Conservation (phyloP, 1,140 invertebrate species). For the Episyrphus balteatus region DNA sequence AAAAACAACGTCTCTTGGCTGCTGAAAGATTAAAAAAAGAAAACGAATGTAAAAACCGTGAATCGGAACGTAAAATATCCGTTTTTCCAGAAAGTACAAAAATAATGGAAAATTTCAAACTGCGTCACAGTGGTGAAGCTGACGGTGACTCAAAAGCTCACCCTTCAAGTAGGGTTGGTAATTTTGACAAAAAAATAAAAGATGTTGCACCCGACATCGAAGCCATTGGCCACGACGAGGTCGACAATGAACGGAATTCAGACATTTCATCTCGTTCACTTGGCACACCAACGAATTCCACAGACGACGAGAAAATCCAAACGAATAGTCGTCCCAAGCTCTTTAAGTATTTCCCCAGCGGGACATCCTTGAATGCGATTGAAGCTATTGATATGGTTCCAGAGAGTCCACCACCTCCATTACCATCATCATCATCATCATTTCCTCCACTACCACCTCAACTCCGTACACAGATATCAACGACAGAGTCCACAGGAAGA, state of each 20-base stretch:
- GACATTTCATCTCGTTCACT: conserved; percentile 14
- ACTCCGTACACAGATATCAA: conserved; percentile 16
- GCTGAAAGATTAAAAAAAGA: conserved; percentile 20
- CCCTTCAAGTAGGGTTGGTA: too few relatives aligned
- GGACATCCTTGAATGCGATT: conserved; percentile 15
- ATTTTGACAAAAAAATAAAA: too few relatives aligned
- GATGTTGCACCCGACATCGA: conserved; percentile 9
- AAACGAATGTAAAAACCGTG: conserved; percentile 13
- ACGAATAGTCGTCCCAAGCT: conserved; percentile 8
- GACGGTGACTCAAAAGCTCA: neutral
- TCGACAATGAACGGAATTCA: conserved; percentile 21
- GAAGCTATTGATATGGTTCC: conserved; percentile 24
- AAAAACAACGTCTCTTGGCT: conserved; percentile 16
- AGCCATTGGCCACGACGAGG: conserved; percentile 17
- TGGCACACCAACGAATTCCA: conserved; percentile 14
- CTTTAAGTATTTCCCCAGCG: neutral
- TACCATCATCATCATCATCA: conserved; percentile 13
- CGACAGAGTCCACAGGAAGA: conserved; percentile 10
- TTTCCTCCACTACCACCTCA: conserved; percentile 6
- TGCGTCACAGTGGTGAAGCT: neutral
- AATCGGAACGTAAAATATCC: conserved; percentile 24
- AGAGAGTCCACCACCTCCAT: conserved; percentile 19
- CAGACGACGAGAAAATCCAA: conserved; percentile 27
- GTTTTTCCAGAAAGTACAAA: conserved; percentile 30
- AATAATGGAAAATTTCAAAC: conserved; percentile 27